Evolutionary conservation across 2,113 vertebrate species (phyloP).

Genomic region (Chaetura pelagica): DNA sequence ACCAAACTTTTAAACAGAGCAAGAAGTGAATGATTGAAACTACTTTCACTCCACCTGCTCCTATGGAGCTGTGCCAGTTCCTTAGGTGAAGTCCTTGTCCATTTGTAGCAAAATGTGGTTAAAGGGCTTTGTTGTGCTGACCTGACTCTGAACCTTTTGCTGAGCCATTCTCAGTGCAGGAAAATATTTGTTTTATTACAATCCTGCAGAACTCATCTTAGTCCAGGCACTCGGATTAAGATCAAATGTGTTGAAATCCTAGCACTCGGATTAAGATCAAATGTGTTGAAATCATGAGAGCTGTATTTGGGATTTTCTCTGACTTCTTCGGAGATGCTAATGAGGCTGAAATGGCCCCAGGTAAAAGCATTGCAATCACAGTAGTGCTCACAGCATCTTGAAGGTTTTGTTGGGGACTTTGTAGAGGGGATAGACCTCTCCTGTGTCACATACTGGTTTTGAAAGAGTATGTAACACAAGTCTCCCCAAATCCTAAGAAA

Average conservation of each 20-base stretch:
- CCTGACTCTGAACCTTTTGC: conserved; percentile 70
- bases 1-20: neutral
- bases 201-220: conserved; percentile 37
- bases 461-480: conserved; percentile 33
- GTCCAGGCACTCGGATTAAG: conserved; percentile 42
- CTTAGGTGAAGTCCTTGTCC: neutral
- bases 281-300: neutral
- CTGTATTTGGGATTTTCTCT: conserved; percentile 27
- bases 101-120: neutral
- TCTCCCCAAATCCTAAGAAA: conserved; percentile 39
- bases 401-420: neutral
- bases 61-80: neutral
- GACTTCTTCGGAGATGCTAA: neutral
- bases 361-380: neutral
- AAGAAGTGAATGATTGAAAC: neutral
- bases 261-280: conserved; percentile 56
- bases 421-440: conserved; percentile 41
- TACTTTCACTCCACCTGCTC: neutral
- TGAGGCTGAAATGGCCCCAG: neutral
- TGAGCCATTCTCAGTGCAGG: conserved; percentile 40
- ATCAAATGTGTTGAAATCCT: conserved; percentile 38
- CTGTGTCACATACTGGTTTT: conserved; percentile 19
- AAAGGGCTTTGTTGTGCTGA: conserved; percentile 57
- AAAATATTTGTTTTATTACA: conserved; percentile 72
- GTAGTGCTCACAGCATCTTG: neutral